These are phyloP conservation scores for Schizopygopsis pylzovi DNA, from an alignment of 2,797 vertebrate species.

Conservation along the genomic window DNA sequence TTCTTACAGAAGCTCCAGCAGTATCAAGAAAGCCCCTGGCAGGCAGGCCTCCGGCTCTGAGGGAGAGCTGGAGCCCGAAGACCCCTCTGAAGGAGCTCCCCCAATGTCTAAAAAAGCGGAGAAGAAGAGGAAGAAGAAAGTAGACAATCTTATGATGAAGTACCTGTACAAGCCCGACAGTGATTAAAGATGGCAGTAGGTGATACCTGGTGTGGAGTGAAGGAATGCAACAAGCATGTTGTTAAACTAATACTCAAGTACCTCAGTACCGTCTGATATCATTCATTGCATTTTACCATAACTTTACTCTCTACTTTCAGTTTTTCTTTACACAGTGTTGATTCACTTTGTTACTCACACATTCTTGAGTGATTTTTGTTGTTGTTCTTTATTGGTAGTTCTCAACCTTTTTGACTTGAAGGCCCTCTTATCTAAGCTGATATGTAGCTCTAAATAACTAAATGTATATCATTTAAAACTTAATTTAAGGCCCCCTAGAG, in stretches of 20 bases:
- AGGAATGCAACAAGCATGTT: slow-evolving; percentile 76
- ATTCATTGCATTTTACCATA: background rate
- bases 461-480: background rate
- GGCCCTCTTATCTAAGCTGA: background rate
- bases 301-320: slow-evolving; percentile 19
- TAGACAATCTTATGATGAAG: slow-evolving; percentile 97
- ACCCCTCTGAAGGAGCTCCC: slow-evolving; percentile 52
- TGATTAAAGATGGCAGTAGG: slow-evolving; percentile 91
- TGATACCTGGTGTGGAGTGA: slow-evolving; percentile 70
- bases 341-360: background rate
- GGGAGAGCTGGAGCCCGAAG: slow-evolving; percentile 58
- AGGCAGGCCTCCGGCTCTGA: slow-evolving; percentile 66
- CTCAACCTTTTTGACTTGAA: background rate
- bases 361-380: background rate
- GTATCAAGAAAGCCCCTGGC: slow-evolving; percentile 86
- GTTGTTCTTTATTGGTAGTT: background rate
- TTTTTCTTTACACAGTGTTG: background rate
- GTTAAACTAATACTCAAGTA: slow-evolving; percentile 73
- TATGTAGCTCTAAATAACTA: background rate
- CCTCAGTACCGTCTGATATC: background rate
- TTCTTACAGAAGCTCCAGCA: slow-evolving; percentile 88
- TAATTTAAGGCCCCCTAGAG: background rate
- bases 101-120: slow-evolving; percentile 82
- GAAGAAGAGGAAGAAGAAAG: slow-evolving; percentile 90
- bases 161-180: slow-evolving; percentile 95